These are phyloP conservation scores for Drosophila grimshawi DNA, from an alignment of 1,140 invertebrate genomes.

Conservation along the genomic window DNA sequence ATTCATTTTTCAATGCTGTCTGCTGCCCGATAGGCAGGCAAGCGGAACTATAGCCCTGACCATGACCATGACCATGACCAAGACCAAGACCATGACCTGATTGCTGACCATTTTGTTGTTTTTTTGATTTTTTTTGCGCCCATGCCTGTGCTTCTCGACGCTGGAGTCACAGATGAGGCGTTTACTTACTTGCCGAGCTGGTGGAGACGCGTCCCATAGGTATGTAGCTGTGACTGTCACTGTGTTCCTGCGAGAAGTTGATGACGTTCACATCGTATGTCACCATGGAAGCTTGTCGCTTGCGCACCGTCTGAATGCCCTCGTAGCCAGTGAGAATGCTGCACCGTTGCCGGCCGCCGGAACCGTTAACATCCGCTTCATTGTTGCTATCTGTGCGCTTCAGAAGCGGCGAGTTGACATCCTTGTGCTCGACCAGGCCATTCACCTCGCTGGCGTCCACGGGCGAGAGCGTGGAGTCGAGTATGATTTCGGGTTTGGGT, in stretches of 20 bases:
- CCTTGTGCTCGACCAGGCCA: conserved; percentile 58
- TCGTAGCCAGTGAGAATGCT: conserved; percentile 76
- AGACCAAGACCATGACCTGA: conserved; percentile 29
- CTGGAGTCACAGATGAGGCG: no score
- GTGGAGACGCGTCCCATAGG: conserved; percentile 83
- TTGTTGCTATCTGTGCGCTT: conserved; percentile 71
- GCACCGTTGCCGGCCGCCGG: conserved; percentile 67
- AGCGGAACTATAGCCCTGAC: not conserved
- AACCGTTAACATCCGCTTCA: conserved; percentile 63
- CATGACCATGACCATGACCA: conserved; percentile 21
- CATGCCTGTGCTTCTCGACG: not conserved
- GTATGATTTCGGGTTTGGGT: conserved; percentile 83
- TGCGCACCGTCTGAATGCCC: conserved; percentile 72
- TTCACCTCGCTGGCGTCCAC: conserved; percentile 50
- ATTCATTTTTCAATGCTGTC: conserved; percentile 1
- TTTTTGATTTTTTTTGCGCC: not conserved
- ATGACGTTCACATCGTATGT: conserved; percentile 84
- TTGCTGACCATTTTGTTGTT: conserved; percentile 29
- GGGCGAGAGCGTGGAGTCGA: conserved; percentile 82
- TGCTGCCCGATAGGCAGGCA: conserved; percentile 12
- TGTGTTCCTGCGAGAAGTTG: conserved; percentile 82
- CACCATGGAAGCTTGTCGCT: conserved; percentile 82
- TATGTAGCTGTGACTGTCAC: conserved; percentile 83
- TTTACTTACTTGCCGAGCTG: conserved; percentile 83
- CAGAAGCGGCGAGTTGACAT: conserved; percentile 76